Conservation (phyloP, 2,113 vertebrate genomes). For the Nansenia antarctica region DNA sequence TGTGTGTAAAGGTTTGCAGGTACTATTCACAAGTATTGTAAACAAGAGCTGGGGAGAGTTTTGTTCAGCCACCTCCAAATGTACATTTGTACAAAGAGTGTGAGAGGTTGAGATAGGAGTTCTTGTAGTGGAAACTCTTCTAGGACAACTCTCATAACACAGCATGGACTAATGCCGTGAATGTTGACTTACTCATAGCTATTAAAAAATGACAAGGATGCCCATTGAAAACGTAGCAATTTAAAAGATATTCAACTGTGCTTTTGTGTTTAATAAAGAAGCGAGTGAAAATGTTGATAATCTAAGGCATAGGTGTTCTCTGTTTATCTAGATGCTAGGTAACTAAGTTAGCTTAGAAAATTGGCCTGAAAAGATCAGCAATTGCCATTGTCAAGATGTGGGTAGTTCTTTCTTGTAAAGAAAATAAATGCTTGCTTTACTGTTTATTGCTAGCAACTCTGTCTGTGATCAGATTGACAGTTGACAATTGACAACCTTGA, state of each 20-base stretch:
- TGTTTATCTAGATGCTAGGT: conserved; percentile 47
- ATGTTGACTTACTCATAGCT: conserved; percentile 32
- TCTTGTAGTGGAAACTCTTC: no score
- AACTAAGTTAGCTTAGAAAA: neutral
- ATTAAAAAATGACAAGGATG: conserved; percentile 55
- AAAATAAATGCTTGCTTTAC: conserved; percentile 5
- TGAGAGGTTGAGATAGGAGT: no score
- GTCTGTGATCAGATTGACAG: no score
- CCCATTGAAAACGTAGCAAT: conserved; percentile 36
- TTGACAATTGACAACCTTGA: no score
- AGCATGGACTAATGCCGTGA: neutral
- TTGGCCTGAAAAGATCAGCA: neutral
- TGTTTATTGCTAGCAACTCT: conserved; percentile 25
- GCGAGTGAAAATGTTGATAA: conserved; percentile 42
- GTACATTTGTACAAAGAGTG: no score
- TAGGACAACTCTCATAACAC: no score
- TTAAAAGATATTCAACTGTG: conserved; percentile 37
- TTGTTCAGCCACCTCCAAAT: no score
- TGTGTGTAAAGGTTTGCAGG: no score
- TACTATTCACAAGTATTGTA: no score
- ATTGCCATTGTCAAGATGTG: conserved; percentile 26
- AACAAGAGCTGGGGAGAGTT: no score
- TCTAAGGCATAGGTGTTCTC: conserved; percentile 46
- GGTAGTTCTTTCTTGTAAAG: neutral
- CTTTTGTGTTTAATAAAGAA: conserved; percentile 49